Base-by-base conservation (phyloP, 1,140 invertebrate species). In the Nephotettix cincticeps region DNA sequence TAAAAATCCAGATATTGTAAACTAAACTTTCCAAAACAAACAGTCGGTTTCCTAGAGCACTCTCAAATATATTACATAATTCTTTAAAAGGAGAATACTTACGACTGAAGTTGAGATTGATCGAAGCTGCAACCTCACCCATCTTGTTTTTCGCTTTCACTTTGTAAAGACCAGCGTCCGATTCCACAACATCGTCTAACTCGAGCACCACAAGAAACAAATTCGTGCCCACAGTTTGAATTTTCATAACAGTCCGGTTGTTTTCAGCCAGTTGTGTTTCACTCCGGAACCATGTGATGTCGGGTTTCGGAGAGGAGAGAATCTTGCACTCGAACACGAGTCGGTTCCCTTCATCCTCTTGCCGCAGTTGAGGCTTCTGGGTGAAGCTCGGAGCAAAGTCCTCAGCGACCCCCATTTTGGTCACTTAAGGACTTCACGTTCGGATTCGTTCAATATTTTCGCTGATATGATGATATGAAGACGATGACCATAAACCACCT, bases 81-180 rank as follows among this genome's bases (percentile, higher is more conserved):
- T n/a, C n/a, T n/a, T n/a, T 54, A 54, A 61, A 61, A 61, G n/a
- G 28, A 28, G 47, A n/a, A n/a, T 79, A 96, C 94, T 96, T 85
- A 98, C 95, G 94, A 83, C 94, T 96, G 82, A 99, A 98, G 87
- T 99, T 99, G 79, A 99, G 89, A 83, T 98, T 99, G 83, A 99
- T 98, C 77, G 96, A 98, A 74, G 96, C 96, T 71, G 96, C 92
- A 79, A 98, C 96, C 87, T 99, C 96, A 79, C 97, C 97, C 86
- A 95, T 93, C 83, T 94, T 95, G 83, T 99, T 99, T 83, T 95
- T 97, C 75, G 97, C 97, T 83, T 95, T 95, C 78, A 99, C 96
- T 84, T 97, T 97, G 86, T 99, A 99, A 68, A 97, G 90, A 78
- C 97, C 97, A 72, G 95, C 95, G 83, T 99, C 97, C 25, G 90